Base-by-base conservation (phyloP, 2,797 vertebrate genomes). In the Momotus momota region DNA sequence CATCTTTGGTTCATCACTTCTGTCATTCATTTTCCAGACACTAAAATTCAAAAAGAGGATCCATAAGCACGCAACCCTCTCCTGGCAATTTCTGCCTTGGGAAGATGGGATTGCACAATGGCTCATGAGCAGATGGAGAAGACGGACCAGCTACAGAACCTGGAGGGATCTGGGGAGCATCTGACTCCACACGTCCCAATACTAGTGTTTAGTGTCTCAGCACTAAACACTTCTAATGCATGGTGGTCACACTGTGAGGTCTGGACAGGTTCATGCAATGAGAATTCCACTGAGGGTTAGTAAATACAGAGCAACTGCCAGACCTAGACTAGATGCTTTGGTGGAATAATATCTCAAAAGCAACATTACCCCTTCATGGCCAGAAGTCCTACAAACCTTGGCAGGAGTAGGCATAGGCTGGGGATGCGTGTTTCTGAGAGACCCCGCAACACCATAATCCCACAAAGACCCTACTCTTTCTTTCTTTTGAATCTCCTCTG, bases 101-200 rank as follows among this genome's bases (percentile, higher is more conserved):
- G 31, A 86, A 48, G 46, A 20, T 26, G 48, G 55, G 64, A 52
- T 13, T 52, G 49, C 20, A 27, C 54, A 45, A 58, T 1, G 2
- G 33, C 26, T 51, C 29, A 12, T 0, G 9, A 11, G 60, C 48
- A 61, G 52, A 33, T 27, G 54, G 71, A 81, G 60, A 25, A 74
- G 57, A 20, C 0, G 1, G 35, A 31, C 11, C 1, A 0, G 23
- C 65, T 1, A 1, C 58, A 49, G 54, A 45, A 27, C 67, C 0
- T 0, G 46, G 51, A 69, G 13, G 26, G 20, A 18, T 5, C 29
- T 21, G 12, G 35, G 71, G 64, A 82, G 19, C 2, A 0, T 26
- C 58, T 49, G 20, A 58, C 29, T 57, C 85, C 48, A 10, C 11
- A 10, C 2, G 2, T 71, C 58, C 31, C 14, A 3, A 29, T 46